Conservation (phyloP, 2,888 invertebrate species). For the Epinotia bilunana region DNA sequence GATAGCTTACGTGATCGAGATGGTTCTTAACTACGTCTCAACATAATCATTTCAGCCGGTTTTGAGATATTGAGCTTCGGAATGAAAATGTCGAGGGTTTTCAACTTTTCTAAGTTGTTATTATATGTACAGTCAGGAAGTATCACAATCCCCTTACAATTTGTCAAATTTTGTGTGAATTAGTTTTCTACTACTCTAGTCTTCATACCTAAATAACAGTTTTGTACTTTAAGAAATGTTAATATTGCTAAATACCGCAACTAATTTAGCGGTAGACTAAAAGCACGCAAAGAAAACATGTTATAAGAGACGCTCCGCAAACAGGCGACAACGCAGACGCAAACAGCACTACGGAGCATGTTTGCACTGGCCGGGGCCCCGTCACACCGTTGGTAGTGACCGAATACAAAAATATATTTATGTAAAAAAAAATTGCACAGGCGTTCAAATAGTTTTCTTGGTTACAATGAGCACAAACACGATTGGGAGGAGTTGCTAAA, state of each 20-base stretch:
- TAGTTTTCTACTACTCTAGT: not conserved
- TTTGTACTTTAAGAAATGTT: not conserved
- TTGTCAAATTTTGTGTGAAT: no score
- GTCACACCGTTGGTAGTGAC: constrained; percentile 51
- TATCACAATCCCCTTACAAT: not conserved
- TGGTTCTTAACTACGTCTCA: no score
- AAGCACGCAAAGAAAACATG: constrained; percentile 50
- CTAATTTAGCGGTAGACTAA: constrained; percentile 40
- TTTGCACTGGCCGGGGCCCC: constrained; percentile 51
- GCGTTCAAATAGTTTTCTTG: no score
- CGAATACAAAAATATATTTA: not conserved
- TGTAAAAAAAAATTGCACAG: no score
- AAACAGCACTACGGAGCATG: constrained; percentile 61
- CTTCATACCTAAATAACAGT: not conserved
- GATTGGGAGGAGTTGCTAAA: no score
- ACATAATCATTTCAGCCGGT: no score
- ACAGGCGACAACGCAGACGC: constrained; percentile 55
- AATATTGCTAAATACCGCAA: constrained; percentile 18
- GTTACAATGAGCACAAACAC: no score
- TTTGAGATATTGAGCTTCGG: no score
- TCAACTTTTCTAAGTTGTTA: no score
- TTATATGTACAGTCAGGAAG: not conserved
- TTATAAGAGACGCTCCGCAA: constrained; percentile 52
- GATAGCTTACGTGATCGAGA: no score
- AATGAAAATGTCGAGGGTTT: no score